Evolutionary conservation across 2,888 invertebrate genomes (phyloP).

Genomic region (Megaustenia siamemsis): DNA sequence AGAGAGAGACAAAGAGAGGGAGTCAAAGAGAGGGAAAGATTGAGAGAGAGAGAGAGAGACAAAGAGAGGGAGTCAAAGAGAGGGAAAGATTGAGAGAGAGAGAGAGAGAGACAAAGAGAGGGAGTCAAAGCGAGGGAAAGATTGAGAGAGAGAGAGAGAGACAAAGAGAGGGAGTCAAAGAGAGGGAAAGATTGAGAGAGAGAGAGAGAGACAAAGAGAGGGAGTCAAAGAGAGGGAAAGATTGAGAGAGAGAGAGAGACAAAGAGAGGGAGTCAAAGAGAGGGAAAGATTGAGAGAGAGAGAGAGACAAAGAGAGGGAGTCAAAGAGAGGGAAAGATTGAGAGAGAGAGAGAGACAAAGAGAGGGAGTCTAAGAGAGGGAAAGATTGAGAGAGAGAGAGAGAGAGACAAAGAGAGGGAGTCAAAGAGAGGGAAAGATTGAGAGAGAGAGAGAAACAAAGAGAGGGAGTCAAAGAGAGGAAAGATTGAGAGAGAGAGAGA

Average conservation of each 20-base stretch:
- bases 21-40: too few species aligned
- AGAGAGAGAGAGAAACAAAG: constrained; percentile 1
- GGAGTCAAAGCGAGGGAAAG: too few species aligned
- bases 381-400: not conserved
- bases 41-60: too few species aligned
- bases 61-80: too few species aligned
- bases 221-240: not conserved
- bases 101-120: too few species aligned
- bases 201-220: not conserved
- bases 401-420: not conserved
- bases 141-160: too few species aligned
- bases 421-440: not conserved
- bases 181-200: not conserved
- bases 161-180: too few species aligned
- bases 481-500: constrained; percentile 6
- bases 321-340: not conserved
- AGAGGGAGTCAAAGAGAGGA: constrained; percentile 1
- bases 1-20: too few species aligned
- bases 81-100: too few species aligned
- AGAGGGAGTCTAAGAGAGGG: not conserved
- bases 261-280: too few species aligned
- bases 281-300: not conserved
- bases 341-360: constrained; percentile 4
- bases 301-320: not conserved
- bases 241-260: not conserved